Base-by-base conservation (phyloP, 1,140 invertebrate species). In the Dufourea novaeangliae region DNA sequence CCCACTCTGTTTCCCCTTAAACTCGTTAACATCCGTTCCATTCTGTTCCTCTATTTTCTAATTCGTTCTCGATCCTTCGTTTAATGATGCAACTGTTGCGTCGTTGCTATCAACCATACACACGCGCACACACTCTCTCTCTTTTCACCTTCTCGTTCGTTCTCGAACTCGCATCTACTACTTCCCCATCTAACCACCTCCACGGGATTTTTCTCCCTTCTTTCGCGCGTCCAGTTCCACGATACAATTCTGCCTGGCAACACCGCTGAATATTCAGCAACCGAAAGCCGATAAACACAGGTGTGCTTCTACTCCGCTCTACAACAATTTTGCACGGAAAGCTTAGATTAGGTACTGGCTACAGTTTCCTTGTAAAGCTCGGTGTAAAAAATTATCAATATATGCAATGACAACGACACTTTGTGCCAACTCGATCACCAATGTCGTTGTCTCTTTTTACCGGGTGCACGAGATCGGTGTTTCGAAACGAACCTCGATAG, bases 201-300 rank as follows among this genome's bases (percentile, higher is more conserved):
- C 59, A n/a, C 3, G 5, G 10, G 29, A 44, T 27, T 25, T 32
- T 50, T 29, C 52, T 14, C 29, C 56, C 20, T 29, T 69, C 70
- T 59, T 25, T 22, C 57, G 27, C 63, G 46, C 69, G 63, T 44
- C 64, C 73, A 77, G 67, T 46, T 59, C 64, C 78, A 77, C 66
- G 64, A 70, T 73, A 74, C 75, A 57, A 44, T 78, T 72, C 62
- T 64, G 80, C 80, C 63, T 83, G 78, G 82, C 85, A 86, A 83
- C 85, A 75, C 80, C 76, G 84, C 59, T n/a, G 77, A 68, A 64
- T 74, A 72, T 74, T 71, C 84, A 82, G 68, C 80, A 86, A 86
- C 75, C 82, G 46, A 72, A 78, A 78, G 22, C 84, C 68, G 74
- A 80, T 85, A 80, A 86, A 50, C 20, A n/a, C 20, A 8, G n/a